A percentile compares a stretch with the other conserved stretches of the same genome.
phyloP scores from a whole-genome alignment of 30 jellyfish, hydroid and myxozoan genomes.

The Cassiopea andromeda region DNA sequence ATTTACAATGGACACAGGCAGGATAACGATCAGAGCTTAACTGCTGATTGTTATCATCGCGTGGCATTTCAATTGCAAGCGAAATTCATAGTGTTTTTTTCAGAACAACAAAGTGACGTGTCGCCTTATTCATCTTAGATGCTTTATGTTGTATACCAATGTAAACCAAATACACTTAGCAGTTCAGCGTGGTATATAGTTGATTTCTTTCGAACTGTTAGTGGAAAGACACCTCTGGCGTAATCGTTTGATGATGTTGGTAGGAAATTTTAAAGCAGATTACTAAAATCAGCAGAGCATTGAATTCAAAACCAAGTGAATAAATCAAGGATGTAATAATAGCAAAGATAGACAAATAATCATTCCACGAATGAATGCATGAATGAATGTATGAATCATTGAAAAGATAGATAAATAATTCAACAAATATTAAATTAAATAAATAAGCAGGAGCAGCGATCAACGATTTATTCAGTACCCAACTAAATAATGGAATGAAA shows the following conservation, averaged over 20 bases:
- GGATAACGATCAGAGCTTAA: neutral
- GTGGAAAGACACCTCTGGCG: neutral
- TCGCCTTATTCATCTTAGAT: neutral
- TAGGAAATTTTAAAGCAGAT: neutral
- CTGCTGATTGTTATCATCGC: neutral
- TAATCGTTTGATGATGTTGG: neutral
- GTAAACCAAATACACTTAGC: too few relatives aligned
- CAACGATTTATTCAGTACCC: too few relatives aligned
- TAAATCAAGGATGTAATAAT: neutral
- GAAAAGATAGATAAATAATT: neutral
- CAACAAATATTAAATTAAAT: too few relatives aligned
- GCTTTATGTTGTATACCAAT: too few relatives aligned
- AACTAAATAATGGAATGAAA: too few relatives aligned
- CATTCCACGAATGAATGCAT: neutral
- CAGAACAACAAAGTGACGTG: neutral
- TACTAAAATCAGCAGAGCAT: neutral
- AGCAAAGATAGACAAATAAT: too few relatives aligned
- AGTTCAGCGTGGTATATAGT: too few relatives aligned
- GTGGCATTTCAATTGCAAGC: neutral
- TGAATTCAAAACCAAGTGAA: neutral
- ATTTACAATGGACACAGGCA: neutral
- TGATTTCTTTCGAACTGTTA: too few relatives aligned
- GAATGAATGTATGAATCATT: neutral
- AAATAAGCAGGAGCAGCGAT: neutral
- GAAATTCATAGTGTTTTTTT: neutral